phyloP scores from a whole-genome alignment of 2,797 vertebrate genomes.

The Cetoscarus ocellatus region DNA sequence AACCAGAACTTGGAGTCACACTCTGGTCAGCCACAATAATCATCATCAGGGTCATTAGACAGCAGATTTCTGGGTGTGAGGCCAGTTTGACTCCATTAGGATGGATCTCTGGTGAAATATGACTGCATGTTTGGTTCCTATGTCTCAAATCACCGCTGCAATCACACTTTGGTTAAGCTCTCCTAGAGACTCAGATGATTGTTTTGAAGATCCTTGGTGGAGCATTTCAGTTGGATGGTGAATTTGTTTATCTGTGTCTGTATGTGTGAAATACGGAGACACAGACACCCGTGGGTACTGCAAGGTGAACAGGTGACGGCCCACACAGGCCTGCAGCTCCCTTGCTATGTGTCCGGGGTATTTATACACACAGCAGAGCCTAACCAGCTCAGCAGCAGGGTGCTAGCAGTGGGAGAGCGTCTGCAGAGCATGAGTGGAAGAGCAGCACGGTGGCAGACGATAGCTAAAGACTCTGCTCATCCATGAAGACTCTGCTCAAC shows the following conservation, averaged over 20 bases:
- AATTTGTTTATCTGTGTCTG: background rate
- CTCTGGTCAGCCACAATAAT: constrained; percentile 66
- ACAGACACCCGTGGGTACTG: constrained; percentile 11
- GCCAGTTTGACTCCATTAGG: constrained; percentile 1
- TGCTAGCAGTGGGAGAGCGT: constrained; percentile 21
- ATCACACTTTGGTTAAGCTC: too few species aligned
- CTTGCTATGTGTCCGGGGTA: constrained; percentile 46
- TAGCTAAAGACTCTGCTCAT: constrained; percentile 10
- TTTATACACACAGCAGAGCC: constrained; percentile 63
- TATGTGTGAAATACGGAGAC: background rate
- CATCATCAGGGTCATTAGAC: constrained; percentile 72
- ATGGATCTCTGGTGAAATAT: background rate
- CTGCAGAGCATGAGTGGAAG: too few species aligned
- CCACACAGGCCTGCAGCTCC: constrained; percentile 23
- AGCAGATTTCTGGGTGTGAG: constrained; percentile 29
- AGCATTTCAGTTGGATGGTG: background rate
- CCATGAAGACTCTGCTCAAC: background rate
- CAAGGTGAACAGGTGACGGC: constrained; percentile 61
- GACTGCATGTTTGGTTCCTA: too few species aligned
- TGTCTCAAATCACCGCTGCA: background rate
- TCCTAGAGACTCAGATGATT: too few species aligned
- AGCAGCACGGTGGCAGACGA: constrained; percentile 20
- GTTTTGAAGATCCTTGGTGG: too few species aligned
- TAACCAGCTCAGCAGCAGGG: constrained; percentile 23
- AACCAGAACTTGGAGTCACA: constrained; percentile 80